Base-by-base conservation (phyloP, 2,797 vertebrate species). In the Lindbergichthys nudifrons region DNA sequence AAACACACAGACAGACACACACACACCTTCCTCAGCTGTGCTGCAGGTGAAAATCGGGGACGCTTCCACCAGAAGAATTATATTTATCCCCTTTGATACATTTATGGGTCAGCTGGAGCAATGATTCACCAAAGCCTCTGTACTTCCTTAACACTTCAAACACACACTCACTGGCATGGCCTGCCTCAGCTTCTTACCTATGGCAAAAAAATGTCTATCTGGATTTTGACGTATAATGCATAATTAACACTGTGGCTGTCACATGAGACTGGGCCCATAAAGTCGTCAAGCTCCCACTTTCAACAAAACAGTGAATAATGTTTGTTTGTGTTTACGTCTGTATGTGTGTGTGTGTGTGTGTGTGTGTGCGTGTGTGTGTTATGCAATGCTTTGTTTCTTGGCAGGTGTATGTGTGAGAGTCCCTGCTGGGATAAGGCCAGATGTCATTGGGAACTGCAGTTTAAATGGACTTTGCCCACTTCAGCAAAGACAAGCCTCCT, bases 401-500 rank as follows among this genome's bases (percentile, higher is more conserved):
- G 81, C 87, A 89, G 87, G 90, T 88, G 86, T 45, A 68, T 71
- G 16, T 7, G 46, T 41, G 70, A 81, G 79, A 82, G 69, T 48
- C 47, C 48, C 51, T 68, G 58, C 76, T 88, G 84, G 75, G 85
- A 85, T 45, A 16, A 61, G 39, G 73, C 79, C 81, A 87, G 87
- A 71, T 88, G 85, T 77, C 76, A 84, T 46, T 11, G 65, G 68
- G 30, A 83, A 26, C 10, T 75, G 82, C 65, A 80, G 63, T 75
- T 75, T n/a, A 47, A 47, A 67, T 80, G 87, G 89, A 90, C 88
- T 89, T 91, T 92, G 82, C 82, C 32, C 73, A 75, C 82, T 89
- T 88, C 87, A 92, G 84, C 84, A 91, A 79, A 84, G 82, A 81
- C 67, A 50, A 77, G 30, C 52, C 53, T 64, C 39, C 39, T 70